Evolutionary conservation across 2,797 vertebrate species (phyloP).

Genomic region (Crocodylus rhombifer): DNA sequence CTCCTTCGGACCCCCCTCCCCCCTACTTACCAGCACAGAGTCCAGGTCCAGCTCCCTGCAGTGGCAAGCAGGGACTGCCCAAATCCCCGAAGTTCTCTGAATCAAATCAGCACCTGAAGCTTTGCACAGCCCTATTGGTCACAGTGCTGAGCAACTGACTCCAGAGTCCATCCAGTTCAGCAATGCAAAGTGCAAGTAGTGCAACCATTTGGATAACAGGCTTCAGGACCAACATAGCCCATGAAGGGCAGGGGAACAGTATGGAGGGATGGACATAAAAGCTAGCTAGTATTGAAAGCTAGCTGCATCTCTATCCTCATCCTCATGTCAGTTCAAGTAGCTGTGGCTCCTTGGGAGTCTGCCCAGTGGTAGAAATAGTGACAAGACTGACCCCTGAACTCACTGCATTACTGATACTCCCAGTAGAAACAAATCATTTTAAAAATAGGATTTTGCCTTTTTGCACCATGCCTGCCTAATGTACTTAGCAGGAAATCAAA

Average conservation of each 20-base stretch:
- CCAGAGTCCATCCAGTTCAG: background rate
- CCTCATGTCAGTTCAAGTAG: background rate
- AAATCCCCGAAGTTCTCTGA: too few species aligned
- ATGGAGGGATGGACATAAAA: too few species aligned
- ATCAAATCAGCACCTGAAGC: too few species aligned
- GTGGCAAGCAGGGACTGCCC: too few species aligned
- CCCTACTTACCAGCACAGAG: too few species aligned
- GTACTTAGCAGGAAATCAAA: background rate
- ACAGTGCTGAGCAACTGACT: background rate
- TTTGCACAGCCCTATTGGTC: background rate
- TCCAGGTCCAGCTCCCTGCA: too few species aligned
- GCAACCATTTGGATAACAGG: background rate
- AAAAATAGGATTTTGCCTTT: background rate
- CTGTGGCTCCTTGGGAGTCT: background rate
- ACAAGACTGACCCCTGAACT: background rate
- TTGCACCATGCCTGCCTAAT: background rate
- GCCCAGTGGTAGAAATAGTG: background rate
- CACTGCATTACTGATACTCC: background rate
- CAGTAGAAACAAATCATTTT: background rate
- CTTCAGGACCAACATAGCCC: background rate
- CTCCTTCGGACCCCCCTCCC: too few species aligned
- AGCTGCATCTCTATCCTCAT: background rate
- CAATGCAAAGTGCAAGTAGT: background rate
- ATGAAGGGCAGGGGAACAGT: background rate
- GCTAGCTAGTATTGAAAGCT: background rate